Evolutionary conservation across 92 coral and sea anemone species (phyloP), one percentile per base, ranked within the genome.

Genomic region (Paramuricea clavata): DNA sequence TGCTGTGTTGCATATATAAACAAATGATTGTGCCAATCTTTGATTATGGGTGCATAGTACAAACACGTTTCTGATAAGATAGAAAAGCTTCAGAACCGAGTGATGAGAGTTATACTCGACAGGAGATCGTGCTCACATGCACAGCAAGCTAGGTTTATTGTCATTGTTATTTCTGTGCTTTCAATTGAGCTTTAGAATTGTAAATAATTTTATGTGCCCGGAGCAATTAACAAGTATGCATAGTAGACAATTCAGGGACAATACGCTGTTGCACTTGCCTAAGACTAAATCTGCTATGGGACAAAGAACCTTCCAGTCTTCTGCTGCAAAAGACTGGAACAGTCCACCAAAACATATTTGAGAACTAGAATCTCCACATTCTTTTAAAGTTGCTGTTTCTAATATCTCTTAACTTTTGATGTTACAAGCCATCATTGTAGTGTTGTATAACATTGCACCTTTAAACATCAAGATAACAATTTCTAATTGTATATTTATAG

Each of bases 321-420:
- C 78, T 41, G 78, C 78, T 11, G 49, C 78, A 42, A 47, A 8
- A 47, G 78, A 72, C 10, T 72, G 78, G 52, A 72, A 72, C 21
- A 72, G 30, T 19, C 15, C 39, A 22, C 56, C 56, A 42, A 36
- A 47, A 39, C 16, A 41, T 6, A 15, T 72, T 13, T 6, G 54
- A 13, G 78, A 72, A 34, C 3, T 39, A 15, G 36, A 9, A 72
- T 17, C 78, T 42, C 10, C 5, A 25, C 28, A 2, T 8, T 28
- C 28, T 16, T 72, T 72, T 41, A 72, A 72, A 27, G 26, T 25
- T 22, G 54, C 34, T 15, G 32, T 39, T 41, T 72, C 16, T 72
- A 72, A 13, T 72, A 36, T 42, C 36, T 72, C 7, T 42, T 41
- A 23, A 42, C 36, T 39, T 39, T 72, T 39, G 78, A 72, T 39